phyloP scores from a whole-genome alignment of 2,113 vertebrate species.

The Trachemys scripta region DNA sequence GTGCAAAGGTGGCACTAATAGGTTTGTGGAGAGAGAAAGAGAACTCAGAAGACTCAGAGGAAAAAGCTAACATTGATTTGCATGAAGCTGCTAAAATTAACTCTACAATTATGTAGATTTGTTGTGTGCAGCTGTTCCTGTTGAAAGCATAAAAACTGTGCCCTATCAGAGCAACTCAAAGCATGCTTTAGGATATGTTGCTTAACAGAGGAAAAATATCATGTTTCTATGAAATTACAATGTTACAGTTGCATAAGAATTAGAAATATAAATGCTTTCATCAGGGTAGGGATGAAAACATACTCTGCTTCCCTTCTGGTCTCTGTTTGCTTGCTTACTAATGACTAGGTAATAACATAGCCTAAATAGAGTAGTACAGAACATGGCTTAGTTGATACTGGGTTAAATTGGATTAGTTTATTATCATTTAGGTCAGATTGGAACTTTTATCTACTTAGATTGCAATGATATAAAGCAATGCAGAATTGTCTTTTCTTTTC shows the following conservation, averaged over 20 bases:
- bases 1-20: background rate
- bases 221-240: background rate
- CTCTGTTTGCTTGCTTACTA: conserved; percentile 4
- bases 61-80: background rate
- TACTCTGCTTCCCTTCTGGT: background rate
- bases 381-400: background rate
- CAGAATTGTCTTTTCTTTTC: accelerated
- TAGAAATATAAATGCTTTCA: background rate
- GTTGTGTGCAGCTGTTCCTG: background rate
- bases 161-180: background rate
- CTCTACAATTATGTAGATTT: background rate
- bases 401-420: background rate
- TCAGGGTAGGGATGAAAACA: background rate
- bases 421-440: background rate
- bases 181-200: conserved; percentile 12
- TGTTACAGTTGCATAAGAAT: background rate
- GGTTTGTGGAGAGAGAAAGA: background rate
- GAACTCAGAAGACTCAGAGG: background rate
- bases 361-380: background rate
- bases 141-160: background rate
- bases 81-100: conserved; percentile 17
- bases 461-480: background rate
- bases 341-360: background rate
- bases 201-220: background rate
- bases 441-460: background rate